Evolutionary conservation across 2,797 vertebrate genomes (phyloP), one percentile per base, ranked within the genome.

Genomic region (Morus bassanus): DNA sequence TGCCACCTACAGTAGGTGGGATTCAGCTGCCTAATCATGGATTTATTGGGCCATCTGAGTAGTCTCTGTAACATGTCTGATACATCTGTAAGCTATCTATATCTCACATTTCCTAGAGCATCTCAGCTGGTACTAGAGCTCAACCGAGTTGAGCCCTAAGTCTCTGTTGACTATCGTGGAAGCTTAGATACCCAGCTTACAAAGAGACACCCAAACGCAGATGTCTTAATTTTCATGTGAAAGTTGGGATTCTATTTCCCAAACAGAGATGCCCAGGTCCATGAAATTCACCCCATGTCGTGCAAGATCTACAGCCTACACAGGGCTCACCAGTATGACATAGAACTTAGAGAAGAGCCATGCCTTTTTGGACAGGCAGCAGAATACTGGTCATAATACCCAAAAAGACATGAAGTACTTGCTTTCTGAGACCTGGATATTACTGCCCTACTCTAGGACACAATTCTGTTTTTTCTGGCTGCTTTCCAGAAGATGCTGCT

Each of bases 161-260:
- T 30, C 46, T 85, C 13, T 0, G 0, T 1, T 39, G 33, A 3
- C 18, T 50, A 0, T 39, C 28, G 13, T 3, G 10, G 31, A 8
- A 50, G 7, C 8, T 84, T n/a, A 64, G 67, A 30, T 5, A 48
- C 8, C 27, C 16, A 79, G 2, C 7, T 91, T 46, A 43, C 18
- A 51, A 53, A 27, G 9, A 33, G 13, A 19, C 16, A 81, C 4
- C 3, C 2, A 27, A 78, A 64, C 30, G 24, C 24, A 60, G 18
- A 9, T 24, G 23, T 41, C 48, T 78, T 54, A 18, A 78, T 50
- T 82, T 37, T 33, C 5, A n/a, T 53, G 19, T 19, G 31, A 57
- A 75, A 28, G 6, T 24, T 73, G 11, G 15, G 48, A 45, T 85
- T 63, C 21, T 54, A 3, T 68, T 88, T 81, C 30, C 39, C 27